These are phyloP conservation scores for Macrosiphum euphorbiae DNA, from an alignment of 2,888 invertebrate species.

Conservation along the genomic window DNA sequence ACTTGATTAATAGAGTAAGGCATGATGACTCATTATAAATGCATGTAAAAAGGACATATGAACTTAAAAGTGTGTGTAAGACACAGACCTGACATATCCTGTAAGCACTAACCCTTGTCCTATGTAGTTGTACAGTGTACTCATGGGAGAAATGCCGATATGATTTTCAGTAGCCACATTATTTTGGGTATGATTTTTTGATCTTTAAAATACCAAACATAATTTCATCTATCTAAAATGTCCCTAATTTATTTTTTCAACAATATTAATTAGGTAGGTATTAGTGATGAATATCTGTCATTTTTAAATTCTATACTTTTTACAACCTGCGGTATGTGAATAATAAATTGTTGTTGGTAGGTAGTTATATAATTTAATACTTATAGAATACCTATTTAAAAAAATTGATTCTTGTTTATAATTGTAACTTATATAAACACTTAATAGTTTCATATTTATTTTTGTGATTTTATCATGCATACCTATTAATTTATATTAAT, in stretches of 20 bases:
- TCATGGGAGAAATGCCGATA: not conserved
- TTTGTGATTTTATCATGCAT: not conserved
- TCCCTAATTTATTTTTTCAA: not conserved
- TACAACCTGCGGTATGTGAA: not conserved
- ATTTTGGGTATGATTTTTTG: not conserved
- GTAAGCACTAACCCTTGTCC: not conserved
- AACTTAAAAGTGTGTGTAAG: not conserved
- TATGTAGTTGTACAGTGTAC: not conserved
- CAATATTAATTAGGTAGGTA: not conserved
- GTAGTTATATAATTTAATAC: not conserved
- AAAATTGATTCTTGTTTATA: not conserved
- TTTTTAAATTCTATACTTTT: not conserved
- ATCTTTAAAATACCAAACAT: not conserved
- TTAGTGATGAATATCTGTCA: not conserved
- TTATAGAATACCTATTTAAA: not conserved
- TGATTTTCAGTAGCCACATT: not conserved
- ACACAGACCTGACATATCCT: not conserved
- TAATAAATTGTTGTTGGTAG: not conserved
- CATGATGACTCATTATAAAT: not conserved
- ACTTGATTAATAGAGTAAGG: not conserved
- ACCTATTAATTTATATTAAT: not conserved
- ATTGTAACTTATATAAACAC: not conserved
- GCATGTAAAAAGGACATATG: not conserved
- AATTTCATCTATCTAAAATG: not conserved
- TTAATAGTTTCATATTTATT: not conserved